Percentiles rank a stretch among this genome's conserved stretches.
Evolutionary conservation across 2,888 invertebrate genomes (phyloP).

Genomic region (Ligdia adustata): DNA sequence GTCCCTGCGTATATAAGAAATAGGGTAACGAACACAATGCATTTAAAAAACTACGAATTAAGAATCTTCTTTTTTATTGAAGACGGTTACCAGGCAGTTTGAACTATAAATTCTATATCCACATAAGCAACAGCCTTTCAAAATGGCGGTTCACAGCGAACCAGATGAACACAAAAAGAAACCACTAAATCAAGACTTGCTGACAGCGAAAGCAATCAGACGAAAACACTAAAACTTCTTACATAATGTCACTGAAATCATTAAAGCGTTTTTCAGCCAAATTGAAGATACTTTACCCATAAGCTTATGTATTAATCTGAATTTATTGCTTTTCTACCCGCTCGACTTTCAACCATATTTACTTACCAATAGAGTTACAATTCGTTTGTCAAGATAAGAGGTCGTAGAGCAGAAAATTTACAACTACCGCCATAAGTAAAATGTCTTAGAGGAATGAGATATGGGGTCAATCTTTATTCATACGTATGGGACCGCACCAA

Average conservation of each 20-base stretch:
- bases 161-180: neutral
- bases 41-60: too few species aligned
- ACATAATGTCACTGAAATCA: constrained; percentile 28
- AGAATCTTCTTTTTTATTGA: too few species aligned
- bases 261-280: constrained; percentile 33
- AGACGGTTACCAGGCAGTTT: too few species aligned
- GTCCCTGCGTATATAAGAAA: too few species aligned
- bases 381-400: constrained; percentile 4
- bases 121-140: too few species aligned
- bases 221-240: constrained; percentile 14
- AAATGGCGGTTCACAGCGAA: neutral
- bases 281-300: constrained; percentile 35
- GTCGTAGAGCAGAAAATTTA: constrained; percentile 61
- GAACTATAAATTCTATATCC: too few species aligned
- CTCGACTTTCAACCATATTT: constrained; percentile 19
- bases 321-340: constrained; percentile 30
- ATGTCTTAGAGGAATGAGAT: constrained; percentile 65
- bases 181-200: neutral
- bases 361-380: constrained; percentile 7
- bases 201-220: constrained; percentile 10
- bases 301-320: constrained; percentile 36
- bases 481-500: constrained; percentile 47
- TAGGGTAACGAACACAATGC: too few species aligned
- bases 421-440: constrained; percentile 70
- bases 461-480: constrained; percentile 71